These are phyloP conservation scores for Tiphia femorata DNA, from an alignment of 2,888 invertebrate genomes.

Conservation along the genomic window DNA sequence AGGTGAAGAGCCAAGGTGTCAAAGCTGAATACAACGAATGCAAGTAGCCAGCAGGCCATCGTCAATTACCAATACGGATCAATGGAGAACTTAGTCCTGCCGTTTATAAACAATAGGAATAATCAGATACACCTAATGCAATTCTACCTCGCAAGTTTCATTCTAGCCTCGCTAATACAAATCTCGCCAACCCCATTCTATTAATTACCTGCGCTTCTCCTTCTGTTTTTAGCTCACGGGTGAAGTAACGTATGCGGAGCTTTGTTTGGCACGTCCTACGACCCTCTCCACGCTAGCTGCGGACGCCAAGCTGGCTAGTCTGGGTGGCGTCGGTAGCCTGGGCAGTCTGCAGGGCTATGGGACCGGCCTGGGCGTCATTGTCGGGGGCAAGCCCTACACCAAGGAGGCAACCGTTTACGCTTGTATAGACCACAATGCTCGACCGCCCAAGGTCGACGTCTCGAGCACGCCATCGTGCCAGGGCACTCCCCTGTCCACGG, in stretches of 20 bases:
- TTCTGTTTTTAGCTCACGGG: slow-evolving; percentile 64
- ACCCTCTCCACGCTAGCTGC: slow-evolving; percentile 68
- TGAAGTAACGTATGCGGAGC: slow-evolving; percentile 76
- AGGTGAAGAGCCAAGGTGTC: too few relatives aligned
- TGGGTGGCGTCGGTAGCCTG: slow-evolving; percentile 60
- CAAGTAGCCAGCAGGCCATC: too few relatives aligned
- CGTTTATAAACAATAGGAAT: too few relatives aligned
- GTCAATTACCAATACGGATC: too few relatives aligned
- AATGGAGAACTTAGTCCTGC: too few relatives aligned
- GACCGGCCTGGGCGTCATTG: slow-evolving; percentile 56
- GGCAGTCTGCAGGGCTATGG: slow-evolving; percentile 53
- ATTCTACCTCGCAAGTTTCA: too few relatives aligned
- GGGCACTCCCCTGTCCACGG: slow-evolving; percentile 36
- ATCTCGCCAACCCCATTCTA: too few relatives aligned
- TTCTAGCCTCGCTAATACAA: too few relatives aligned
- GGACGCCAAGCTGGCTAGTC: slow-evolving; percentile 63
- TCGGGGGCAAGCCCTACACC: slow-evolving; percentile 71
- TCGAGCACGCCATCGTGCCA: slow-evolving; percentile 35
- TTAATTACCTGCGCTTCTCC: not conserved
- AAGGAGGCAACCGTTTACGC: slow-evolving; percentile 82
- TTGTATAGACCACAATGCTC: slow-evolving; percentile 79
- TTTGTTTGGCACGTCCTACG: slow-evolving; percentile 72
- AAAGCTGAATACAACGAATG: too few relatives aligned
- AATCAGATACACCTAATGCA: too few relatives aligned
- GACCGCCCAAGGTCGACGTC: slow-evolving; percentile 65